Evolutionary conservation across 2,797 vertebrate genomes (phyloP).

Genomic region (Gymnoscopelus braueri): DNA sequence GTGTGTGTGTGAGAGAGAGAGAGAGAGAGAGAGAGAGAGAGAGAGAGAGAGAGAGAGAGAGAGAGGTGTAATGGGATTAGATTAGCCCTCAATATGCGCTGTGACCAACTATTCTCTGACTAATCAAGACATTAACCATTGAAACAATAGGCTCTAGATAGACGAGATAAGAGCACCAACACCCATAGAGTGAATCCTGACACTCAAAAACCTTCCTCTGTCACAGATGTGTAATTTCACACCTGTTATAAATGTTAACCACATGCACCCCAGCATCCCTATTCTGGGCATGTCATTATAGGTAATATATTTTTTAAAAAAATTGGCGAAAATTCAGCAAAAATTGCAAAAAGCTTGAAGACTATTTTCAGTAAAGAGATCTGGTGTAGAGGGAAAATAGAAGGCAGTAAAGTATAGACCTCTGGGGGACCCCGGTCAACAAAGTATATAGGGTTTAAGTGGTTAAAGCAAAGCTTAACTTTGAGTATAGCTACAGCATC

Average conservation of each 20-base stretch:
- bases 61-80: not conserved
- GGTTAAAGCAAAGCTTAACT: too few species aligned
- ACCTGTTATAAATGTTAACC: not conserved
- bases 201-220: not conserved
- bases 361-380: too few species aligned
- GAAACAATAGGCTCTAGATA: conserved; percentile 13
- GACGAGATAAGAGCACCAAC: not conserved
- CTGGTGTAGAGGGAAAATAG: too few species aligned
- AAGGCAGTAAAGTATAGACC: too few species aligned
- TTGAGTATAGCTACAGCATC: too few species aligned
- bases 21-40: not conserved
- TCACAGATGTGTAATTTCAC: not conserved
- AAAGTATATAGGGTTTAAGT: too few species aligned
- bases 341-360: too few species aligned
- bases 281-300: too few species aligned
- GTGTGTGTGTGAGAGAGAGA: not conserved
- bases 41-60: not conserved
- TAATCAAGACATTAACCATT: not conserved
- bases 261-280: too few species aligned
- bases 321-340: too few species aligned
- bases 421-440: too few species aligned
- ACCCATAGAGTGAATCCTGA: not conserved
- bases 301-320: too few species aligned
- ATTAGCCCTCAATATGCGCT: not conserved
- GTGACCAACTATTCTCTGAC: not conserved